phyloP scores from a whole-genome alignment of 2,888 invertebrate genomes.

The Cheilosia scutellata region DNA sequence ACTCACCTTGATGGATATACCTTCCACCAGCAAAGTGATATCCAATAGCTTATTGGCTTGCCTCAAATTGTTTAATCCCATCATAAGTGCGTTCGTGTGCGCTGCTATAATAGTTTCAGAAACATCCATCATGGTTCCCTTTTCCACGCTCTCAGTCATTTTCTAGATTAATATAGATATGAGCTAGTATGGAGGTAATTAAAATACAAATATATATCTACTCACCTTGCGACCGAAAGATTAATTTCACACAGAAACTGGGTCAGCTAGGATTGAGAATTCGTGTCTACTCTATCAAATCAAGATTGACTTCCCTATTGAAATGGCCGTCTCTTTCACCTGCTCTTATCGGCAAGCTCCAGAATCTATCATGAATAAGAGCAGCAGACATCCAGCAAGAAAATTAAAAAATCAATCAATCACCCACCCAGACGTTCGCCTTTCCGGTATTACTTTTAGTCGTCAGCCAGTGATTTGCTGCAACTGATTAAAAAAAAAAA shows the following conservation, averaged over 20 bases:
- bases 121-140: slow-evolving; percentile 25
- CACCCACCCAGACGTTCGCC: neutral
- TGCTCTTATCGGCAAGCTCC: slow-evolving; percentile 6
- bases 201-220: neutral
- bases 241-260: neutral
- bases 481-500: neutral
- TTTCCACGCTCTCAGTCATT: slow-evolving; percentile 14
- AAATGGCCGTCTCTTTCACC: slow-evolving; percentile 16
- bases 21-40: slow-evolving; percentile 88
- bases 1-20: slow-evolving; percentile 86
- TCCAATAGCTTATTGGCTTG: slow-evolving; percentile 87
- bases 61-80: slow-evolving; percentile 87
- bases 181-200: neutral
- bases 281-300: neutral
- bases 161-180: neutral
- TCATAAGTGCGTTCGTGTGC: slow-evolving; percentile 76
- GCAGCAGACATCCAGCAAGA: slow-evolving; percentile 27
- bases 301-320: neutral
- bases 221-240: neutral
- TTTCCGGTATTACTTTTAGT: too few relatives aligned
- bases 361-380: slow-evolving; percentile 32
- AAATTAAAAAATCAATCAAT: neutral
- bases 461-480: neutral
- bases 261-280: slow-evolving; percentile 12
- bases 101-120: slow-evolving; percentile 3